Conservation (phyloP, 2,888 invertebrate species). For the Thera britannica region DNA sequence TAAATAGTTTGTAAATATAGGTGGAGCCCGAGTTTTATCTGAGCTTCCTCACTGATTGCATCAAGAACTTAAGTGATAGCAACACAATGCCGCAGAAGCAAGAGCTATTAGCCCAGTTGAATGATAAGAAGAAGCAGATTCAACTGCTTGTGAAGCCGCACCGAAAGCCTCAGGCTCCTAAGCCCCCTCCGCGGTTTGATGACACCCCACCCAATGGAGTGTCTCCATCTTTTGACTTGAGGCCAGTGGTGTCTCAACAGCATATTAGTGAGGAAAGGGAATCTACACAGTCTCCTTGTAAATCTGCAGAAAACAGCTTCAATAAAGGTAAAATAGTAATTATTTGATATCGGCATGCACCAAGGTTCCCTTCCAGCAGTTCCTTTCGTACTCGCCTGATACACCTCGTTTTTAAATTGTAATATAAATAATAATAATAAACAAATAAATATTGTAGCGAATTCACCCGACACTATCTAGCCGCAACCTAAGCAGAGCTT, state of each 20-base stretch:
- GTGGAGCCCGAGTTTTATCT: slow-evolving; percentile 89
- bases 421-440: too few relatives aligned
- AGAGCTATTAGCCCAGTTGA: slow-evolving; percentile 86
- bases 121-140: slow-evolving; percentile 87
- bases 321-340: slow-evolving; percentile 42
- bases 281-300: slow-evolving; percentile 61
- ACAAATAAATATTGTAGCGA: too few relatives aligned
- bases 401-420: too few relatives aligned
- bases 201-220: slow-evolving; percentile 80
- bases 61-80: slow-evolving; percentile 83
- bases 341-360: too few relatives aligned
- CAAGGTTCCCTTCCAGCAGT: too few relatives aligned
- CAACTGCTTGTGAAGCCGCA: slow-evolving; percentile 70
- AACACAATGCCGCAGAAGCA: slow-evolving; percentile 81
- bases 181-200: slow-evolving; percentile 74
- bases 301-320: slow-evolving; percentile 53
- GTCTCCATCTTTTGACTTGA: slow-evolving; percentile 76
- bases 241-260: slow-evolving; percentile 78
- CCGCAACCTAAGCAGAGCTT: too few relatives aligned
- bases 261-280: slow-evolving; percentile 73
- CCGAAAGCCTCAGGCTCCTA: slow-evolving; percentile 71
- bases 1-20: slow-evolving; percentile 57
- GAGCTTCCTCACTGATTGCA: slow-evolving; percentile 89
- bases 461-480: too few relatives aligned
- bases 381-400: too few relatives aligned